A percentile compares a stretch with the other conserved stretches of the same genome.
These are phyloP conservation scores for Oreochromis tanganicae DNA, from an alignment of 2,113 vertebrate species.

Conservation along the genomic window DNA sequence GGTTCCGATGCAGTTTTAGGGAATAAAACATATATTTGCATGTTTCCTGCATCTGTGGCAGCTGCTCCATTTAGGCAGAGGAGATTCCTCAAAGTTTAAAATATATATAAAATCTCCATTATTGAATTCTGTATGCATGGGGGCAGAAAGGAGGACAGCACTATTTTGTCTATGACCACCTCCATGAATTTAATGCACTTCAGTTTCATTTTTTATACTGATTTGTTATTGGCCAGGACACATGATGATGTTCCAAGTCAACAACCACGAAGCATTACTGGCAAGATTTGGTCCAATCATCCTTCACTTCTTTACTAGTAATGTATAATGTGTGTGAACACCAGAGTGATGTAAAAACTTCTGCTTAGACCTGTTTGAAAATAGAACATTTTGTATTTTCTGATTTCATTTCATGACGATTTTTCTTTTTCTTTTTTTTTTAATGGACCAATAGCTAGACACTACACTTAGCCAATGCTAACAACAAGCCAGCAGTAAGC, in stretches of 20 bases:
- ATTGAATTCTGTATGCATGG: neutral
- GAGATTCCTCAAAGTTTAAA: neutral
- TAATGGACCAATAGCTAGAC: neutral
- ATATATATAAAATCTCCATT: neutral
- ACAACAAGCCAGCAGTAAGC: neutral
- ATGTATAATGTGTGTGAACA: neutral
- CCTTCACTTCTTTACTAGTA: neutral
- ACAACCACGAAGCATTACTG: neutral
- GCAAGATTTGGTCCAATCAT: neutral
- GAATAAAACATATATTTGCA: neutral
- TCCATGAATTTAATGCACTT: neutral
- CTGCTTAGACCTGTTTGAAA: neutral
- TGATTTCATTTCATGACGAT: neutral
- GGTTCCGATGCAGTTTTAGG: neutral
- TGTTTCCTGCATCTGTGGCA: neutral
- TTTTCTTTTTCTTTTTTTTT: neutral
- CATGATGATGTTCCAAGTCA: neutral
- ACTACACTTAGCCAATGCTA: neutral
- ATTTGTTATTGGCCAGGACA: neutral
- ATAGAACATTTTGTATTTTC: neutral
- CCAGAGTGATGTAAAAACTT: neutral
- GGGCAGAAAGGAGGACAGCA: neutral
- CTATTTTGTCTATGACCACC: neutral
- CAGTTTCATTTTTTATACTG: neutral
- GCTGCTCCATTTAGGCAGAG: neutral